Conservation (phyloP, 2,113 vertebrate species). For the Pitta sordida region DNA sequence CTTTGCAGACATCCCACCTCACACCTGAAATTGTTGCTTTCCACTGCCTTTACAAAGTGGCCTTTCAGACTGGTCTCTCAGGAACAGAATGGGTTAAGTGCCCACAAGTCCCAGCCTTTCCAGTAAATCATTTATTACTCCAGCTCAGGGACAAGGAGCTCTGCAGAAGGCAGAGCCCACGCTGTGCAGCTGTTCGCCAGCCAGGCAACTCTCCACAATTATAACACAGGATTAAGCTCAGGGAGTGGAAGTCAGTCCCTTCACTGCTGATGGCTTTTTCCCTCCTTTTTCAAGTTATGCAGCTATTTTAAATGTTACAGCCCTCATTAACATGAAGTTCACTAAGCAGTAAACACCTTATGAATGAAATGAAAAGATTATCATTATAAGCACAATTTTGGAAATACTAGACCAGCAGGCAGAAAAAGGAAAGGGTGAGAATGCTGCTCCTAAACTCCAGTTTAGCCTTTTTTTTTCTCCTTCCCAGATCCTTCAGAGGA, state of each 20-base stretch:
- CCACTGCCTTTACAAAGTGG: background rate
- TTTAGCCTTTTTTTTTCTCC: background rate
- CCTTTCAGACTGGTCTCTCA: background rate
- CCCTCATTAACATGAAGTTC: conserved; percentile 11
- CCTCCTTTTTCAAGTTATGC: background rate
- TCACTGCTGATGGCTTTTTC: background rate
- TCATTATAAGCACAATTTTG: conserved; percentile 4
- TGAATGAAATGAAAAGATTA: conserved; percentile 22
- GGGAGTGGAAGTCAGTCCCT: background rate
- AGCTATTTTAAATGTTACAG: conserved; percentile 35
- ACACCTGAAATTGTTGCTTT: background rate
- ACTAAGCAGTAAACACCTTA: conserved; percentile 28
- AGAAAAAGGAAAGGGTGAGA: conserved; percentile 3
- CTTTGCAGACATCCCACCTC: background rate
- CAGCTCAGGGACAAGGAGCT: conserved; percentile 6
- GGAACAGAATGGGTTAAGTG: background rate
- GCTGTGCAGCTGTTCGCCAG: conserved; percentile 46
- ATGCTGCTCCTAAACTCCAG: background rate
- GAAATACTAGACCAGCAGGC: conserved; percentile 38
- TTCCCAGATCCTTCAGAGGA: background rate
- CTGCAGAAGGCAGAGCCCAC: background rate
- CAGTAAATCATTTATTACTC: conserved; percentile 55
- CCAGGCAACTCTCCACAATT: conserved; percentile 29
- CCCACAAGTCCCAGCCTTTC: background rate
- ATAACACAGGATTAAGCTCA: background rate